phyloP scores from a whole-genome alignment of 2,113 vertebrate species.

The Gymnorhina tibicen region DNA sequence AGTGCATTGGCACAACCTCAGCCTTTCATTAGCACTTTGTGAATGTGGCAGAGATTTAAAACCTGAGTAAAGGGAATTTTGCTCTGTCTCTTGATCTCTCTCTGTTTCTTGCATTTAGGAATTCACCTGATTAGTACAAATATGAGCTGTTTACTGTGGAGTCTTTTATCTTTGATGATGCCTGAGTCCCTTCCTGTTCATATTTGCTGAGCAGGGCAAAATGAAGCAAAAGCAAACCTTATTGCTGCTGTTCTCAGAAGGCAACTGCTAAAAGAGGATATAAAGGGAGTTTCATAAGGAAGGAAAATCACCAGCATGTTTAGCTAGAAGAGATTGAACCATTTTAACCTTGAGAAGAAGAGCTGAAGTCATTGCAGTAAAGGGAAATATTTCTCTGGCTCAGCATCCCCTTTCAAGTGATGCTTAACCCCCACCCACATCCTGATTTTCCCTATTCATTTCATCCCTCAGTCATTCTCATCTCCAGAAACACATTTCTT shows the following conservation, averaged over 20 bases:
- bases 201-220: conserved; percentile 40
- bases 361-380: neutral
- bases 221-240: neutral
- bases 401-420: neutral
- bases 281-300: conserved; percentile 61
- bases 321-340: conserved; percentile 1
- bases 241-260: conserved; percentile 24
- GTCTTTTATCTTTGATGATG: neutral
- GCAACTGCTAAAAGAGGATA: conserved; percentile 41
- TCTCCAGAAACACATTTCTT: neutral
- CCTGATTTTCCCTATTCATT: neutral
- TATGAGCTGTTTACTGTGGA: neutral
- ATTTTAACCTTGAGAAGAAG: conserved; percentile 32
- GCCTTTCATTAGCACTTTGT: conserved; percentile 11
- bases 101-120: conserved; percentile 12
- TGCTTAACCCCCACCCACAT: neutral
- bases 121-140: conserved; percentile 11
- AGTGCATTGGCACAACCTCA: neutral
- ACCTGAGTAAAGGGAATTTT: neutral
- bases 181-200: conserved; percentile 6
- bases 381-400: neutral
- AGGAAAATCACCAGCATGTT: conserved; percentile 47
- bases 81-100: neutral
- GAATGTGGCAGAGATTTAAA: conserved; percentile 11
- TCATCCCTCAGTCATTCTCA: neutral